Base-by-base conservation (phyloP, 1,140 invertebrate species). In the Bombus vancouverensis region DNA sequence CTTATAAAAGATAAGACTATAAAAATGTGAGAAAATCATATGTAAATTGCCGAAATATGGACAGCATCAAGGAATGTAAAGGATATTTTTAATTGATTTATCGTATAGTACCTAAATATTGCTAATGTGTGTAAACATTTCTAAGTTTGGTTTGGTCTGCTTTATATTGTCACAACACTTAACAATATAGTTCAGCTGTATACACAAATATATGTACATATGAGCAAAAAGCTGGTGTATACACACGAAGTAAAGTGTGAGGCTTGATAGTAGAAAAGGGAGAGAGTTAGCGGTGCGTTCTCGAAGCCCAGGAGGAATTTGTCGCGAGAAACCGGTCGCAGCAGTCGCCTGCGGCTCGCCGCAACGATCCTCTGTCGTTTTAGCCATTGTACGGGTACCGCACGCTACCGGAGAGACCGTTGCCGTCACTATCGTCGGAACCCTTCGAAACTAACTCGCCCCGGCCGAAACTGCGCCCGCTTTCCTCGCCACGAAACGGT, bases 271-370 rank as follows among this genome's bases (percentile, higher is more conserved):
- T 5, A 53, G n/a, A 10, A 25, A 34, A 53, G 44, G 62, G 42
- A 70, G 62, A 44, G 72, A 53, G 66, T 80, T 75, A 66, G 57
- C 74, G 22, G n/a, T 42, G 39, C 66, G 81, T 39, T 53, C 73
- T 83, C 80, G 90, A 78, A 75, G 76, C 9, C 18, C 39, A 75
- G 81, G 71, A 91, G 88, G 85, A 92, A 90, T 93, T 92, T 92
- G 92, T 88, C 86, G 88, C 88, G 87, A 88, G 86, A 74, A 88
- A 83, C 88, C 88, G 93, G 92, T 93, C 90, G 92, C 94, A 94
- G 94, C 93, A 95, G 94, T 94, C 92, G 93, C 93, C 92, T 93
- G 93, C 92, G 94, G 94, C 88, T 91, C 75, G 92, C 94, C 94
- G 89, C 94, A 94, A 94, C 93, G 94, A 93, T 94, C 92, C 90